phyloP scores from a whole-genome alignment of 2,888 invertebrate species.

The Antheraea yamamai region DNA sequence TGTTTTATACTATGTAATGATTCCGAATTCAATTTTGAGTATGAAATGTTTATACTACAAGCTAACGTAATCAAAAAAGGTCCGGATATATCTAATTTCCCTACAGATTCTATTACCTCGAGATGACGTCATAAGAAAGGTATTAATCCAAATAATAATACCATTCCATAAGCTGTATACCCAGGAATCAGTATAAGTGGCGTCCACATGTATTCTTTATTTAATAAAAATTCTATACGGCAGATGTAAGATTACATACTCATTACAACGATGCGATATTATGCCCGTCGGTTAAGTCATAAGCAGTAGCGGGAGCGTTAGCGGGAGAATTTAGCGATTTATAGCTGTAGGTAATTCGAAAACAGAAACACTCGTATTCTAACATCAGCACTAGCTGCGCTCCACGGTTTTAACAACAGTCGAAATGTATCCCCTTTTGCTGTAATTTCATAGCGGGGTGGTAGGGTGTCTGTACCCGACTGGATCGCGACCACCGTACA shows the following conservation, averaged over 20 bases:
- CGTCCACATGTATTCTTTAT: slow-evolving; percentile 25
- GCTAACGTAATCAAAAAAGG: background rate
- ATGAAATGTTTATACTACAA: background rate
- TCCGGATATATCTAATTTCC: background rate
- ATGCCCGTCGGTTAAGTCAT: background rate
- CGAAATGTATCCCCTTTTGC: no score
- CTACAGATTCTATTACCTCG: background rate
- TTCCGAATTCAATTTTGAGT: no score
- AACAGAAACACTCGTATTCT: no score
- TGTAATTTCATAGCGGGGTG: no score
- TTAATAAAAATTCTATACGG: slow-evolving; percentile 37
- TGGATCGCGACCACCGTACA: no score
- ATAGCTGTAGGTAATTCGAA: no score
- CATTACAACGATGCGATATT: slow-evolving; percentile 29
- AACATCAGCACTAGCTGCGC: no score
- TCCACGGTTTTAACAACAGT: no score
- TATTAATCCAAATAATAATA: background rate
- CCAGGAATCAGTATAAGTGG: background rate
- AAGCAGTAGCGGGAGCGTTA: slow-evolving; percentile 5
- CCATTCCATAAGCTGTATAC: background rate
- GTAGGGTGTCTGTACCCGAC: no score
- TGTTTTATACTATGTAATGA: no score
- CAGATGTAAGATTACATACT: slow-evolving; percentile 33
- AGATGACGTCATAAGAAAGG: background rate
- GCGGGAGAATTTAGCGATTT: background rate